Evolutionary conservation across 2,797 vertebrate species (phyloP).

Genomic region (Pampus argenteus): DNA sequence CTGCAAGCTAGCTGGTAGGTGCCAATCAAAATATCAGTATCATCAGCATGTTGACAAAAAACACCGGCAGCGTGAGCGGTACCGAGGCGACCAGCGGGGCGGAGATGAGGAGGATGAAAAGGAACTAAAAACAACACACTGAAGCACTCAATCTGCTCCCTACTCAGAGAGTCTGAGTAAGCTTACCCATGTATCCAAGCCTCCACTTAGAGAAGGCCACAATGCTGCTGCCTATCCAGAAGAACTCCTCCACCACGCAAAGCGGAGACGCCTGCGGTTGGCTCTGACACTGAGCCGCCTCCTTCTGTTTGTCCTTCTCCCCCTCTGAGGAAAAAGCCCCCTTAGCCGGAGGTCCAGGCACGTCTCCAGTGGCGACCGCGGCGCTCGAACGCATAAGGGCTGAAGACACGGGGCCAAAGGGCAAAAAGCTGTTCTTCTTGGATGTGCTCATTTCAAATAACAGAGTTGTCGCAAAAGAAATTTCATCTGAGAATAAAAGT

Average conservation of each 20-base stretch:
- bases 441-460: slow-evolving; percentile 58
- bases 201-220: slow-evolving; percentile 86
- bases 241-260: slow-evolving; percentile 85
- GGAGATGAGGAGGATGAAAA: too few species aligned
- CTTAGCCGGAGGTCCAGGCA: slow-evolving; percentile 59
- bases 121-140: background rate
- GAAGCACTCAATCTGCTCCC: background rate
- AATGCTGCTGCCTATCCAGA: slow-evolving; percentile 89
- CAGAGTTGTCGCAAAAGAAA: background rate
- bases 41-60: too few species aligned
- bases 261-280: slow-evolving; percentile 76
- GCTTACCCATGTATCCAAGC: slow-evolving; percentile 91
- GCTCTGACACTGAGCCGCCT: slow-evolving; percentile 48
- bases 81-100: too few species aligned
- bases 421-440: slow-evolving; percentile 57
- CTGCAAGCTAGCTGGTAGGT: too few species aligned
- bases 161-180: background rate
- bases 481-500: background rate
- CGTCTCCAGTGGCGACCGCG: slow-evolving; percentile 60
- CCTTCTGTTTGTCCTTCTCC: slow-evolving; percentile 36
- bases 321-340: slow-evolving; percentile 57
- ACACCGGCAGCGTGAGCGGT: too few species aligned
- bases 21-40: too few species aligned
- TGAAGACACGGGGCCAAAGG: slow-evolving; percentile 57
- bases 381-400: slow-evolving; percentile 57